These are phyloP conservation scores for Triplophysa tibetana DNA, from an alignment of 2,113 vertebrate genomes.

Conservation along the genomic window DNA sequence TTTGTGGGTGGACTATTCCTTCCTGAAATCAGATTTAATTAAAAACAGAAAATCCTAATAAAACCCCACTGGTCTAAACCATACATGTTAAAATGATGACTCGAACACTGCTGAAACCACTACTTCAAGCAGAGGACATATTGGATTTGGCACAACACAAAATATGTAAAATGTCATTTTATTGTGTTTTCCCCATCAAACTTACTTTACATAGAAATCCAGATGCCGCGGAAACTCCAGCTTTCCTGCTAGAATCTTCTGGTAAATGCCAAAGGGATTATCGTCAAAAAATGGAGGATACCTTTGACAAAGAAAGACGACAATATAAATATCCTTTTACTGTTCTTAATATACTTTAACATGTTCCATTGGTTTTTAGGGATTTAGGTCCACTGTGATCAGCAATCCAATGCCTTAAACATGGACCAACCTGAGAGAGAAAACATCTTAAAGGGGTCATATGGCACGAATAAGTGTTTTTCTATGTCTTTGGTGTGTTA, in stretches of 20 bases:
- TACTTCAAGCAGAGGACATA: neutral
- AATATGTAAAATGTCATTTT: conserved; percentile 7
- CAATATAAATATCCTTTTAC: neutral
- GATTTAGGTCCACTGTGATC: neutral
- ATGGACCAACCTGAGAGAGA: neutral
- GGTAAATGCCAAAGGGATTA: conserved; percentile 97
- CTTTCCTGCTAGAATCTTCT: conserved; percentile 95
- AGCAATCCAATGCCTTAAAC: neutral
- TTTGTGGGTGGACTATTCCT: no score
- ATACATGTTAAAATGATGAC: no score
- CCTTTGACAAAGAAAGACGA: conserved; percentile 61
- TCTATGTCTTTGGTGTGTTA: no score
- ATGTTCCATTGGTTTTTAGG: neutral
- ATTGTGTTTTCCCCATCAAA: conserved; percentile 8
- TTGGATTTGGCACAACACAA: neutral
- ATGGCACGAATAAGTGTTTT: no score
- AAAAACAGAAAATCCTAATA: no score
- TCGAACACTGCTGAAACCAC: no score
- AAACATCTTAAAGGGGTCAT: neutral
- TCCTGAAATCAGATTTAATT: no score
- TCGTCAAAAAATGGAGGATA: conserved; percentile 97
- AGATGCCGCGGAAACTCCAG: conserved; percentile 94
- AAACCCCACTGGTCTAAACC: no score
- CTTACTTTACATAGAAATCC: conserved; percentile 97
- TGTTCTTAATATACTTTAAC: neutral